Percentiles rank a stretch among this genome's conserved stretches.
Conservation (phyloP, 2,888 invertebrate genomes). For the Spatulosminthurus flaviceps region DNA sequence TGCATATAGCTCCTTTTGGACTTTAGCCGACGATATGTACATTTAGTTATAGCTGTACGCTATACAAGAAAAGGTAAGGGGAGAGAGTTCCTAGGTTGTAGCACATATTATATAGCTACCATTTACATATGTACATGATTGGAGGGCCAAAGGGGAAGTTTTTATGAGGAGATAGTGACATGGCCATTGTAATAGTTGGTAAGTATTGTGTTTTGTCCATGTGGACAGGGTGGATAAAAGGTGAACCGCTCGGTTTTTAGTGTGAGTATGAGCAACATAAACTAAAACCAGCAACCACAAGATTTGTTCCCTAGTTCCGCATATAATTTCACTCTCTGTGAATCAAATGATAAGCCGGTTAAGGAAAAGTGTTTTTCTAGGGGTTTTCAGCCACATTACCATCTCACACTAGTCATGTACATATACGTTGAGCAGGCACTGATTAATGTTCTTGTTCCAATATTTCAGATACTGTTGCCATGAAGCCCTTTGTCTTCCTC, state of each 20-base stretch:
- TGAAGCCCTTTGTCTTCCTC: slow-evolving; percentile 31
- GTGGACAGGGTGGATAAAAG: not conserved
- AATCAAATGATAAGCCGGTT: slow-evolving; percentile 27
- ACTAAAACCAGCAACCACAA: not conserved
- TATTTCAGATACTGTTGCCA: slow-evolving; percentile 35
- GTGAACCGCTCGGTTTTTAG: no score
- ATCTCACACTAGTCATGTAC: not conserved
- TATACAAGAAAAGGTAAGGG: no score
- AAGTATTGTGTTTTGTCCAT: not conserved
- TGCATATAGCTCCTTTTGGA: no score
- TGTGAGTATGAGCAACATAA: not conserved
- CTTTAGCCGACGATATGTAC: no score
- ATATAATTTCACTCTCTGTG: slow-evolving; percentile 25
- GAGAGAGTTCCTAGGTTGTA: no score
- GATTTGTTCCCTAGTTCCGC: not conserved
- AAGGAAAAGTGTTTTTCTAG: slow-evolving; percentile 4
- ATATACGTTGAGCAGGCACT: slow-evolving; percentile 13
- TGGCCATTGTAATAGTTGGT: not conserved
- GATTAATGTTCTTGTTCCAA: slow-evolving; percentile 44
- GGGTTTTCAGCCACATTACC: not conserved
- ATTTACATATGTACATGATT: no score
- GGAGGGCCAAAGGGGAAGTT: not conserved
- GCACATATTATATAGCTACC: no score
- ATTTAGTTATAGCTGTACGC: no score
- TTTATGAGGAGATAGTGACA: not conserved